phyloP scores from a whole-genome alignment of 1,140 invertebrate genomes.

The Drosophila seguyi region DNA sequence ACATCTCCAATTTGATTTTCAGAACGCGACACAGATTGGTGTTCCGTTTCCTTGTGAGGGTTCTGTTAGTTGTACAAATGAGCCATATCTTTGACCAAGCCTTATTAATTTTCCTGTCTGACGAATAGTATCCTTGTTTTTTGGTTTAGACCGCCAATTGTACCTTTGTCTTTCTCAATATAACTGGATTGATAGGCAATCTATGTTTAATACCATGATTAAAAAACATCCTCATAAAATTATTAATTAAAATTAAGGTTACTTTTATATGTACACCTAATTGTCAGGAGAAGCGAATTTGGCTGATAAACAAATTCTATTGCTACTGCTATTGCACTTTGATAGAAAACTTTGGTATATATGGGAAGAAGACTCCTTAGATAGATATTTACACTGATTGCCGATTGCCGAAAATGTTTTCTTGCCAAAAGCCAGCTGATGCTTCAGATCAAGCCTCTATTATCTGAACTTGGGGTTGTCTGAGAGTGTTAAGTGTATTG shows the following conservation, averaged over 20 bases:
- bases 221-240: background rate
- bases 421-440: background rate
- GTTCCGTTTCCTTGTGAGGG: conserved; percentile 18
- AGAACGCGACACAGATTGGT: conserved; percentile 19
- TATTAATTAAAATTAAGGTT: background rate
- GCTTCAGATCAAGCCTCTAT: background rate
- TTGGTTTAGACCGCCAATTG: conserved; percentile 3
- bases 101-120: background rate
- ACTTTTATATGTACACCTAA: background rate
- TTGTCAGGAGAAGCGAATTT: background rate
- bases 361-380: background rate
- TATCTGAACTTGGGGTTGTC: conserved; percentile 12
- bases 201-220: background rate
- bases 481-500: conserved; percentile 42
- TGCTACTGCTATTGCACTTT: background rate
- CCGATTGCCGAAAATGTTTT: background rate
- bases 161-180: background rate
- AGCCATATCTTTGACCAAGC: background rate
- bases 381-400: conserved; percentile 5
- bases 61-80: conserved; percentile 1
- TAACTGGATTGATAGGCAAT: background rate
- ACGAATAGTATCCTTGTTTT: conserved; percentile 3
- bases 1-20: conserved; percentile 21
- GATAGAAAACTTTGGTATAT: too few species aligned
- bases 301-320: background rate